Conservation (phyloP, 2,888 invertebrate genomes). For the Patella caerulea region DNA sequence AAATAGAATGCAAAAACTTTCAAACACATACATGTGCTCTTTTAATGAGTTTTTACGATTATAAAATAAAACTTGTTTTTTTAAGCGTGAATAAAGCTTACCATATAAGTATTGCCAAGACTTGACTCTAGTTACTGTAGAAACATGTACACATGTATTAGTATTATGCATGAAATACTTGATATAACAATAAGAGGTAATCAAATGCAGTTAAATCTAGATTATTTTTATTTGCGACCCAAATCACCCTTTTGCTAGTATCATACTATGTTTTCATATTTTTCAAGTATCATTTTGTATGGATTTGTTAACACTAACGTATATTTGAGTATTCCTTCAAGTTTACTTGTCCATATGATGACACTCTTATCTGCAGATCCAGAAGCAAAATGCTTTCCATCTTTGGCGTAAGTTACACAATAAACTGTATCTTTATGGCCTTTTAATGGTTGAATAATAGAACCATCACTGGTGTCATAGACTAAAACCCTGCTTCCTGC, state of each 20-base stretch:
- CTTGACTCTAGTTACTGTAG: neutral
- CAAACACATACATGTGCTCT: too few species aligned
- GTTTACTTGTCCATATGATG: slow-evolving; percentile 96
- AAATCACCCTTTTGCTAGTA: too few species aligned
- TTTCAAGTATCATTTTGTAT: too few species aligned
- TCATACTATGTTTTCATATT: too few species aligned
- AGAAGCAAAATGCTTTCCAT: slow-evolving; percentile 96
- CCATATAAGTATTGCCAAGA: neutral
- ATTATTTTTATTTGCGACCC: too few species aligned
- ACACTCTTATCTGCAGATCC: slow-evolving; percentile 98
- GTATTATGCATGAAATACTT: too few species aligned
- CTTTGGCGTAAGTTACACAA: slow-evolving; percentile 90
- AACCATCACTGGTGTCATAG: slow-evolving; percentile 92
- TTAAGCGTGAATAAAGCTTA: too few species aligned
- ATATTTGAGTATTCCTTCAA: slow-evolving; percentile 96
- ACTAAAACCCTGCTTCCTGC: slow-evolving; percentile 95
- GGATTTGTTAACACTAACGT: slow-evolving; percentile 78
- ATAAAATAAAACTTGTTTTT: too few species aligned
- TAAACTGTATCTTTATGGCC: slow-evolving; percentile 96
- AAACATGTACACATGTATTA: neutral
- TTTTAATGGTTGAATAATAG: slow-evolving; percentile 90
- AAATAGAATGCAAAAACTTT: slow-evolving; percentile 45
- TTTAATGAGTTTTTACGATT: too few species aligned
- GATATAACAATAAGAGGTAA: neutral
- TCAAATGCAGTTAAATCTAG: neutral